Conservation (phyloP, 2,888 invertebrate genomes). For the Limnephilus marmoratus region DNA sequence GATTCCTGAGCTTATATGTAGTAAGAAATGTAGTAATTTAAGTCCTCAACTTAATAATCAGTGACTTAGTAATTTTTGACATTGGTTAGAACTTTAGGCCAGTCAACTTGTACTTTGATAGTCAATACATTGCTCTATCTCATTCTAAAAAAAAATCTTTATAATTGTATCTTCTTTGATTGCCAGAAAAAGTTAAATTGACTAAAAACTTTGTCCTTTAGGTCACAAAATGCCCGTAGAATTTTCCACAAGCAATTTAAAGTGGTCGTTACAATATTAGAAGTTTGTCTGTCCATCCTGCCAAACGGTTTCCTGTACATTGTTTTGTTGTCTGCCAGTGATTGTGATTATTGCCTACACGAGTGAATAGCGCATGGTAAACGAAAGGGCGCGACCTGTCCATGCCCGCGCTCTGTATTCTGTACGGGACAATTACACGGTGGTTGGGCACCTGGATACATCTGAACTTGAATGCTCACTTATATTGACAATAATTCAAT, state of each 20-base stretch:
- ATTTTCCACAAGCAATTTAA: neutral
- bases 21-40: too few relatives aligned
- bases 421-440: constrained; percentile 34
- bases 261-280: constrained; percentile 7
- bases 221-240: neutral
- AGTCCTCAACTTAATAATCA: too few relatives aligned
- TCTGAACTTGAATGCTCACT: neutral
- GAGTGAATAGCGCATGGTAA: neutral
- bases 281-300: constrained; percentile 34
- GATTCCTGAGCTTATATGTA: too few relatives aligned
- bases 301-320: constrained; percentile 26
- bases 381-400: constrained; percentile 33
- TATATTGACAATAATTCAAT: neutral
- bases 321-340: constrained; percentile 33
- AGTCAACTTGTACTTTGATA: too few relatives aligned
- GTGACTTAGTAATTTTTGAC: too few relatives aligned
- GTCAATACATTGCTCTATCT: too few relatives aligned
- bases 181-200: too few relatives aligned
- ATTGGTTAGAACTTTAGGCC: too few relatives aligned
- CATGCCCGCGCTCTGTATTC: neutral
- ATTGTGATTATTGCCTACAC: constrained; percentile 29
- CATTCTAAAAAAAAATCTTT: too few relatives aligned
- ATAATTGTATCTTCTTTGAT: too few relatives aligned
- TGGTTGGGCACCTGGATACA: constrained; percentile 15
- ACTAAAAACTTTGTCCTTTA: neutral